phyloP scores from a whole-genome alignment of 2,888 invertebrate species.

The Bellardia pandia region DNA sequence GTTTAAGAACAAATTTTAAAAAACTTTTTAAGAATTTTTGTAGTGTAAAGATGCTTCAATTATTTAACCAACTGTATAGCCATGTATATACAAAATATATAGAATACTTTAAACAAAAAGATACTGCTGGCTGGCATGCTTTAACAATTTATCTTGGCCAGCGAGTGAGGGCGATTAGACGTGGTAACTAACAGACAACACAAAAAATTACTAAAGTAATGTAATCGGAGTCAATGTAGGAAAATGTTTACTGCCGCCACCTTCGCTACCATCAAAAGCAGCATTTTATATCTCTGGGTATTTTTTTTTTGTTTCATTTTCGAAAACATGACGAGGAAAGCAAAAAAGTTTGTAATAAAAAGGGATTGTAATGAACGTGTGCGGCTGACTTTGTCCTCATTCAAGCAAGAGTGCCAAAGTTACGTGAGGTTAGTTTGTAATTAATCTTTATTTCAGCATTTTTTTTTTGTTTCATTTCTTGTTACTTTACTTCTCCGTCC shows the following conservation, averaged over 20 bases:
- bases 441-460: slow-evolving; percentile 62
- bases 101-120: slow-evolving; percentile 29
- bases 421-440: slow-evolving; percentile 74
- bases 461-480: neutral
- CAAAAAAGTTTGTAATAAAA: slow-evolving; percentile 3
- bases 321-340: slow-evolving; percentile 29
- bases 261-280: slow-evolving; percentile 15
- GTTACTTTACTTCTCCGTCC: neutral
- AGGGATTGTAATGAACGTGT: slow-evolving; percentile 66
- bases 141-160: slow-evolving; percentile 53
- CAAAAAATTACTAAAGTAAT: slow-evolving; percentile 35
- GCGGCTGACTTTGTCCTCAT: slow-evolving; percentile 70
- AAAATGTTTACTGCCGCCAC: slow-evolving; percentile 55
- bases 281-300: slow-evolving; percentile 10
- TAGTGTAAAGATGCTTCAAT: neutral
- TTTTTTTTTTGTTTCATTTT: neutral
- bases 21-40: neutral
- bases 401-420: slow-evolving; percentile 68
- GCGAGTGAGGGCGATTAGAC: slow-evolving; percentile 66
- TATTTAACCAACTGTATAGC: slow-evolving; percentile 32
- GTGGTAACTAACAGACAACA: slow-evolving; percentile 38
- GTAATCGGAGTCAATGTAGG: slow-evolving; percentile 63
- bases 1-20: neutral
- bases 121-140: slow-evolving; percentile 51
- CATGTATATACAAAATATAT: neutral